Percentiles rank a stretch among this genome's conserved stretches.
phyloP scores from a whole-genome alignment of 2,797 vertebrate species.

The Chiroxiphia lanceolata region DNA sequence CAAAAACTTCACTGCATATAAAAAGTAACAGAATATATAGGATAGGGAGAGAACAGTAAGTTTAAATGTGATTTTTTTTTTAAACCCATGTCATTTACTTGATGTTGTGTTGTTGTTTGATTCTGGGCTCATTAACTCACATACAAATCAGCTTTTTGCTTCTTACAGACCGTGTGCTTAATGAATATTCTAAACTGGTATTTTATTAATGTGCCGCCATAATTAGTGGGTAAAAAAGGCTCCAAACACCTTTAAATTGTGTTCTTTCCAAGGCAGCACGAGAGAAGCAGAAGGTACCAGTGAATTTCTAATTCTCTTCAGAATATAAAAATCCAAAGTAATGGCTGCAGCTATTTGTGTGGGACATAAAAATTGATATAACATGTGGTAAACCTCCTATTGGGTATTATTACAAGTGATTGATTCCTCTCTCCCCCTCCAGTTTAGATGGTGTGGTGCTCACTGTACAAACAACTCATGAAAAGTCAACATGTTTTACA shows the following conservation, averaged over 20 bases:
- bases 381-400: conserved; percentile 72
- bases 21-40: not conserved
- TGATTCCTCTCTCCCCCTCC: conserved; percentile 61
- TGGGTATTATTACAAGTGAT: conserved; percentile 72
- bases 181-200: conserved; percentile 27
- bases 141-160: conserved; percentile 14
- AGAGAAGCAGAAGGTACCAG: conserved; percentile 52
- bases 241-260: conserved; percentile 35
- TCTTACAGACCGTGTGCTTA: not conserved
- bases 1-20: not conserved
- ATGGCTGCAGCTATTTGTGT: conserved; percentile 71
- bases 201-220: conserved; percentile 42
- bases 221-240: conserved; percentile 41
- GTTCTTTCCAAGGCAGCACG: not conserved
- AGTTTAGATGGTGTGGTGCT: conserved; percentile 51
- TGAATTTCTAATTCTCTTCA: conserved; percentile 64
- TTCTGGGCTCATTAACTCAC: not conserved
- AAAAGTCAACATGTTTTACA: conserved; percentile 75
- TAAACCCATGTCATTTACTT: not conserved
- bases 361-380: conserved; percentile 70
- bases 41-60: not conserved
- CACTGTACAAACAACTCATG: conserved; percentile 71
- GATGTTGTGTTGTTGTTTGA: not conserved
- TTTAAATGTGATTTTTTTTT: not conserved
- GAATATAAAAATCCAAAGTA: conserved; percentile 72